Evolutionary conservation across 2,113 vertebrate species (phyloP), one percentile per base, ranked within the genome.

Genomic region (Ceratotherium simum): DNA sequence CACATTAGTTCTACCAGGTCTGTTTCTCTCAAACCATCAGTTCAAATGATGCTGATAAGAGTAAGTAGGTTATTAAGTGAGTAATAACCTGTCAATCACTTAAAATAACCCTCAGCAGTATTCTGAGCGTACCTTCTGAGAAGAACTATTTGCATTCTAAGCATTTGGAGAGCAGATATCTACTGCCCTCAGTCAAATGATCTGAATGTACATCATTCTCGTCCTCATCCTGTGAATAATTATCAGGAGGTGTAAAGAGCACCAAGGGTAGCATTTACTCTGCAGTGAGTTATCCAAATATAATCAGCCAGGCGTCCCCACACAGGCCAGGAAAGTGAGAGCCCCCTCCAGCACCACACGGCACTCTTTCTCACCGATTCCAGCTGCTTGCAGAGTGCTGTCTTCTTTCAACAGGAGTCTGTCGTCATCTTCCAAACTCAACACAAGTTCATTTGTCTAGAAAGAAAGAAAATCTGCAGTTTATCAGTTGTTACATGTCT

Each of bases 351-450:
- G 95, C 94, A 96, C 90, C 36, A 65, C 75, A 95, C 42, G 3
- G n/a, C 6, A 10, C 64, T 92, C 98, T 73, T n/a, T 54, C 98
- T 98, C 98, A 99, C 99, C 99, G 13, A 99, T 97, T 65, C 99
- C 99, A 79, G 99, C 98, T 85, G 98, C 99, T 98, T 96, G 97
- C 73, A 99, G 98, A 0, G 99, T 99, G 62, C 98, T 98, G 86
- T 98, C 98, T 75, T 99, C 98, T 42, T 98, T 98, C 83, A 99
- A 98, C 92, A 99, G 98, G 39, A 99, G 99, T 87, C 98, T 98
- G 25, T 99, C 99, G 7, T 99, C 99, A 3, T 99, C 99, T 56
- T 99, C 99, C 97, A 99, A 98, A 98, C 99, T 99, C 99, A 99
- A 98, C 90, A 99, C 99, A 39, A 99, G 98, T 91, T 99, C 99